Conservation (phyloP, 2,888 invertebrate species). For the Pseudococcus jackbeardsleyi region DNA sequence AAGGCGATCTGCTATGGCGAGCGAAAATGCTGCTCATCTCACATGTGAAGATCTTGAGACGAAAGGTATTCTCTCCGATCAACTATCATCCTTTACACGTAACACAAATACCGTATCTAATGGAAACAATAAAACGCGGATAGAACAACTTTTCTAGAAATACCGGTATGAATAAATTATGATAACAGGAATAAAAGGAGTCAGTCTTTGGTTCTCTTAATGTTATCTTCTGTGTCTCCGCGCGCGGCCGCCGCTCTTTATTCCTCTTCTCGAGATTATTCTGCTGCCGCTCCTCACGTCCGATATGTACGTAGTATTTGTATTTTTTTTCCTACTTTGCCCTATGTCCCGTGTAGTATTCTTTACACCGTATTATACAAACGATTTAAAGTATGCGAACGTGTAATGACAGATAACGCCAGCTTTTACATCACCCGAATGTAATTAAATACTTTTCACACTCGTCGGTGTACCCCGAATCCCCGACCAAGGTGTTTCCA, state of each 20-base stretch:
- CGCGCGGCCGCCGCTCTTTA: slow-evolving; percentile 36
- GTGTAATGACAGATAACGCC: slow-evolving; percentile 63
- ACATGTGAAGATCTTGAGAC: background rate
- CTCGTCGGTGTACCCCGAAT: background rate
- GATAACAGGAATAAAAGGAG: slow-evolving; percentile 64
- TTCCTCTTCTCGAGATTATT: slow-evolving; percentile 60
- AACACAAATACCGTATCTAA: slow-evolving; percentile 62
- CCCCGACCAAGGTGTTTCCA: background rate
- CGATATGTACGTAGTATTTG: slow-evolving; percentile 8
- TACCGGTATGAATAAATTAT: slow-evolving; percentile 65
- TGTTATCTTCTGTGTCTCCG: slow-evolving; percentile 59
- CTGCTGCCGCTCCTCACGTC: background rate
- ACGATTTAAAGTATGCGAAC: slow-evolving; percentile 64
- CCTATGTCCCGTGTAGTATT: background rate
- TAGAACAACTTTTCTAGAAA: slow-evolving; percentile 65
- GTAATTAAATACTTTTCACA: slow-evolving; percentile 62
- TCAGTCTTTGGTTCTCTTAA: slow-evolving; percentile 59
- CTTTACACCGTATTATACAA: slow-evolving; percentile 47
- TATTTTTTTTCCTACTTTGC: background rate
- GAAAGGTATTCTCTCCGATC: slow-evolving; percentile 55
- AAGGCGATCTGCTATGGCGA: background rate
- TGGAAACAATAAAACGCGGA: slow-evolving; percentile 65
- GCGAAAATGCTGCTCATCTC: slow-evolving; percentile 50
- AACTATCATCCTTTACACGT: slow-evolving; percentile 64
- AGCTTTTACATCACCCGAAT: slow-evolving; percentile 59